Evolutionary conservation across 2,888 invertebrate genomes (phyloP), one percentile per base, ranked within the genome.

Genomic region (Lepidonotus clava): DNA sequence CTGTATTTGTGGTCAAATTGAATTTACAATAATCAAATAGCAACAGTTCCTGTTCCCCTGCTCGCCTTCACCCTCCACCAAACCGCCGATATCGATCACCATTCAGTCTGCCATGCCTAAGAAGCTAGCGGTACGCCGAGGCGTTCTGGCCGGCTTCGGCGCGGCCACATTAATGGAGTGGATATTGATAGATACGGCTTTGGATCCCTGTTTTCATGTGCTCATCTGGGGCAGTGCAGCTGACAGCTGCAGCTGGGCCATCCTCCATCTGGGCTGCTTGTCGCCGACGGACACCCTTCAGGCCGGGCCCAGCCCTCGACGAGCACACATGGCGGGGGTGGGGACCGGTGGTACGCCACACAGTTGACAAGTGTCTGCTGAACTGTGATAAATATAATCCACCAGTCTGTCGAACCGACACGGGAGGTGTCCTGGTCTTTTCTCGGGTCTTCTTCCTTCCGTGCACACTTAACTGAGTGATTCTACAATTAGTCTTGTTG

Each of bases 21-120:
- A 71, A 71, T 71, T 71, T n/a, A 38, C 71, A 71, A 71, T 71
- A 71, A 71, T 71, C 71, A 71, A 71, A 71, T 71, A 71, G 34
- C n/a, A n/a, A n/a, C n/a, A n/a, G n/a, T n/a, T n/a, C n/a, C n/a
- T n/a, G n/a, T n/a, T n/a, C n/a, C n/a, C n/a, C 38, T 34, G 71
- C 24, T 36, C 34, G 2, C 6, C 38, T 38, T 71, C 2, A 34
- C 71, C 14, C 71, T 4, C 21, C 71, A 1, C 71, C 1, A 34
- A 21, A 18, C 36, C 38, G 71, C 38, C 71, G 11, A 71, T 71
- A 36, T 71, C 38, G 71, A 38, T 38, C 38, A 8, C 18, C 5
- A n/a, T 21, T 0, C 36, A 21, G 71, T 11, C 38, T 34, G 1
- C 2, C 14, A n/a, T 34, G 21, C 36, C 14, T 38, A 38, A 38